These are phyloP conservation scores for Conistra vaccinii DNA, from an alignment of 2,888 invertebrate genomes.

Conservation along the genomic window DNA sequence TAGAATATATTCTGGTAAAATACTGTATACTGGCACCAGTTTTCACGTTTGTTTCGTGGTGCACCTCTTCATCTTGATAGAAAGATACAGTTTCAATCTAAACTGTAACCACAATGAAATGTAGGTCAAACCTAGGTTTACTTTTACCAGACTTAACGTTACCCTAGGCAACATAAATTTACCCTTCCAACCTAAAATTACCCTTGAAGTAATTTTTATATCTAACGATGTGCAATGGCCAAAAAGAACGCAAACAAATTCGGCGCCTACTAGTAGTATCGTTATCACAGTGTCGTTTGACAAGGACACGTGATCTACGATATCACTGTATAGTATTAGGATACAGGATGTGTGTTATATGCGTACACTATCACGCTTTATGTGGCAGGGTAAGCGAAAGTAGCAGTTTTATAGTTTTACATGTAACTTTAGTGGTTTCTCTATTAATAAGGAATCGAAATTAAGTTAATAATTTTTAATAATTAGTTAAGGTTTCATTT, in stretches of 20 bases:
- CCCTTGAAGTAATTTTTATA: not conserved
- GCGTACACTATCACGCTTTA: slow-evolving; percentile 23
- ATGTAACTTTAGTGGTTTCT: not conserved
- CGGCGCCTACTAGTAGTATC: slow-evolving; percentile 65
- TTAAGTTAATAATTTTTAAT: not conserved
- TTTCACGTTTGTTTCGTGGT: not conserved
- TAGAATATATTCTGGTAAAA: not conserved
- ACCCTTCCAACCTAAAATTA: slow-evolving; percentile 1
- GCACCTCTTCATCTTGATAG: not conserved
- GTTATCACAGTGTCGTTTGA: slow-evolving; percentile 80
- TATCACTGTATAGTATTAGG: slow-evolving; percentile 82
- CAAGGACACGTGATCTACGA: slow-evolving; percentile 86
- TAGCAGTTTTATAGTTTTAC: not conserved
- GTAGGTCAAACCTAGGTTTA: not conserved
- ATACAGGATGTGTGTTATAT: slow-evolving; percentile 77
- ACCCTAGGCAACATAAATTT: not conserved
- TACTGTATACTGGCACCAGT: not conserved
- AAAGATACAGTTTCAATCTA: not conserved
- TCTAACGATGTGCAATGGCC: slow-evolving; percentile 73
- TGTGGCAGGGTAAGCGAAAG: not conserved
- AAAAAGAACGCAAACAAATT: slow-evolving; percentile 75
- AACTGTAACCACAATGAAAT: not conserved
- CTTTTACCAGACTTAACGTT: not conserved
- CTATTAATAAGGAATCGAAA: not conserved
- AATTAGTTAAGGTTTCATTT: not conserved